phyloP scores from a whole-genome alignment of 2,888 invertebrate genomes.

The Ypsolopha scabrella region DNA sequence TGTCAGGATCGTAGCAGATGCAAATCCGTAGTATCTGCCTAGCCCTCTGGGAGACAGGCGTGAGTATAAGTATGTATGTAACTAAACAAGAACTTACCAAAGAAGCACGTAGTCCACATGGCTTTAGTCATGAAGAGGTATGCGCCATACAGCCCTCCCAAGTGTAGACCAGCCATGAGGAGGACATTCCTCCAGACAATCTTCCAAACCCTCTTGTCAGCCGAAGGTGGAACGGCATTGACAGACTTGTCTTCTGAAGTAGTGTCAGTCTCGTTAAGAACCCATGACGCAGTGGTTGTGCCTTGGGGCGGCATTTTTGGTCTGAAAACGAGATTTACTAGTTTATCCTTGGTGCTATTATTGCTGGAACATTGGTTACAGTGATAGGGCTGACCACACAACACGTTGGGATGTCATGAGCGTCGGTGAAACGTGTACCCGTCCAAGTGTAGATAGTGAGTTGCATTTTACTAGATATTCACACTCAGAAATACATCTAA shows the following conservation, averaged over 20 bases:
- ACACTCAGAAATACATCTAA: too few relatives aligned
- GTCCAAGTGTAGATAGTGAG: too few relatives aligned
- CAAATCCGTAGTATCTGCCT: too few relatives aligned
- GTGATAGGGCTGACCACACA: neutral
- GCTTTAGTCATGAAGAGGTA: slow-evolving; percentile 80
- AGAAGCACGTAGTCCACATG: slow-evolving; percentile 74
- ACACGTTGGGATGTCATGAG: too few relatives aligned
- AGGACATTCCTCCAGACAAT: slow-evolving; percentile 88
- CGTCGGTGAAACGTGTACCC: too few relatives aligned
- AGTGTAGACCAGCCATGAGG: slow-evolving; percentile 77
- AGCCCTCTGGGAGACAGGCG: too few relatives aligned
- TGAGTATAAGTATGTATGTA: too few relatives aligned
- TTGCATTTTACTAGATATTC: too few relatives aligned
- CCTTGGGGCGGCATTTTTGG: slow-evolving; percentile 53
- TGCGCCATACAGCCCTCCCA: slow-evolving; percentile 79
- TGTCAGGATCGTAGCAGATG: too few relatives aligned
- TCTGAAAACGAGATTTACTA: neutral
- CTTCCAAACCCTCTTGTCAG: slow-evolving; percentile 68
- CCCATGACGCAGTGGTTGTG: slow-evolving; percentile 37
- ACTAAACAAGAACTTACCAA: slow-evolving; percentile 67
- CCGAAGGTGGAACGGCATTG: slow-evolving; percentile 35
- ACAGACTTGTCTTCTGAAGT: slow-evolving; percentile 28
- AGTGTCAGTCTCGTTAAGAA: slow-evolving; percentile 47
- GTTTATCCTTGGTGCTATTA: neutral
- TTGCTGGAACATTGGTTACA: too few relatives aligned